phyloP scores from a whole-genome alignment of 1,140 invertebrate species.

The Aphis craccivora region DNA sequence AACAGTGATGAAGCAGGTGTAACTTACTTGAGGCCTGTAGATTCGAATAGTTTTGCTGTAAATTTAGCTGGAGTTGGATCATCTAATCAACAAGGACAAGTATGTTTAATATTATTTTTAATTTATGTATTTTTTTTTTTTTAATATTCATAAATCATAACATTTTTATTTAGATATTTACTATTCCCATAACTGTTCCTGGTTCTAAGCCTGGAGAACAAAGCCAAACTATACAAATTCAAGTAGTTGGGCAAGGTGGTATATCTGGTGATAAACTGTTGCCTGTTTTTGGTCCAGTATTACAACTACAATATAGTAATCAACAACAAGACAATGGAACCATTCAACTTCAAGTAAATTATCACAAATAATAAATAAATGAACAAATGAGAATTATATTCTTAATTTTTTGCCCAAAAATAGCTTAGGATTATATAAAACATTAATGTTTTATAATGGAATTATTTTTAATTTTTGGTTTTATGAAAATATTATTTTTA shows the following conservation, averaged over 20 bases:
- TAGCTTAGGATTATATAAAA: background rate
- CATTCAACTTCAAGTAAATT: conserved; percentile 67
- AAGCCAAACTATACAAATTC: conserved; percentile 79
- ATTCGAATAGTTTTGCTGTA: conserved; percentile 67
- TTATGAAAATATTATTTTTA: background rate
- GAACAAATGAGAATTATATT: background rate
- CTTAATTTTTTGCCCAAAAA: background rate
- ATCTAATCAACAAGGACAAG: conserved; percentile 61
- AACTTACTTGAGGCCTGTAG: conserved; percentile 77
- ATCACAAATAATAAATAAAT: background rate
- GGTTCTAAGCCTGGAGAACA: conserved; percentile 74
- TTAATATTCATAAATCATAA: background rate
- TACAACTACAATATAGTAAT: conserved; percentile 73
- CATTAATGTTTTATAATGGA: background rate
- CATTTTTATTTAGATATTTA: conserved; percentile 69
- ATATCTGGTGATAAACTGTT: conserved; percentile 59
- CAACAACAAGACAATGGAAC: conserved; percentile 67
- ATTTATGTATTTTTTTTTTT: background rate
- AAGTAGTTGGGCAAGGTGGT: conserved; percentile 71
- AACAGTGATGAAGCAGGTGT: conserved; percentile 74
- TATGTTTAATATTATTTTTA: conserved; percentile 54
- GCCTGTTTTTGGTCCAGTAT: conserved; percentile 68
- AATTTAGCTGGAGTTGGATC: conserved; percentile 60
- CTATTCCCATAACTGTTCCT: conserved; percentile 77
- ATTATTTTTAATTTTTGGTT: background rate